A percentile compares a stretch with the other conserved stretches of the same genome.
phyloP scores from a whole-genome alignment of 2,888 invertebrate species.

The Epicampocera succincta region DNA sequence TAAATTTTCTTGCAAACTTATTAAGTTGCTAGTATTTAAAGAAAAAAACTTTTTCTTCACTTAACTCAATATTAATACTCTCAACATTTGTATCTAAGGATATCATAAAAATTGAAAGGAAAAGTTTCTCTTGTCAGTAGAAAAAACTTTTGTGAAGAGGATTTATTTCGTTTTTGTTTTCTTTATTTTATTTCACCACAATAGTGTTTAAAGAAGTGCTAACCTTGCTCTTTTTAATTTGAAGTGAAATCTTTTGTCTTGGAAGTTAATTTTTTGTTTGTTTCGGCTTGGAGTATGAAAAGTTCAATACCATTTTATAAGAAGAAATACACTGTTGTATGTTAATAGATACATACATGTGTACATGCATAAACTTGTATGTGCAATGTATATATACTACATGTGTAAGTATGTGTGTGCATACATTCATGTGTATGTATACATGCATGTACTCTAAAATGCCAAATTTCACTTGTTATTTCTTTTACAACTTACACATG shows the following conservation, averaged over 20 bases:
- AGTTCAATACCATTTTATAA: slow-evolving; percentile 39
- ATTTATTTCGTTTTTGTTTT: neutral
- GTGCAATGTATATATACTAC: no score
- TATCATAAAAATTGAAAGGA: neutral
- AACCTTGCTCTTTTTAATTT: neutral
- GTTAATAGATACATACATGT: neutral
- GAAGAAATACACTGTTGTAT: neutral
- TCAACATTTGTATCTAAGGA: neutral
- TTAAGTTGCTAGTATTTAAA: no score
- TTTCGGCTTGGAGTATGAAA: slow-evolving; percentile 29
- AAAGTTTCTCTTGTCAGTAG: neutral
- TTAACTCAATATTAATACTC: no score
- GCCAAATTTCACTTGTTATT: neutral
- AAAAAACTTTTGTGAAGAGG: slow-evolving; percentile 2
- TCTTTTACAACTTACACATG: no score
- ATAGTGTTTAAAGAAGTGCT: neutral
- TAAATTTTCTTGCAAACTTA: no score
- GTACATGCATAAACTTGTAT: no score
- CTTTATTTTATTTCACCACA: neutral
- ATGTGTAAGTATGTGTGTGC: no score
- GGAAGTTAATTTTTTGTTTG: neutral
- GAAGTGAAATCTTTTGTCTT: neutral
- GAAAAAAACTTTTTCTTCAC: no score
- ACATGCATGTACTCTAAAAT: no score
- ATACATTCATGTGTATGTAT: neutral